phyloP scores from a whole-genome alignment of 1,140 invertebrate species.

The Plutomurus gul region DNA sequence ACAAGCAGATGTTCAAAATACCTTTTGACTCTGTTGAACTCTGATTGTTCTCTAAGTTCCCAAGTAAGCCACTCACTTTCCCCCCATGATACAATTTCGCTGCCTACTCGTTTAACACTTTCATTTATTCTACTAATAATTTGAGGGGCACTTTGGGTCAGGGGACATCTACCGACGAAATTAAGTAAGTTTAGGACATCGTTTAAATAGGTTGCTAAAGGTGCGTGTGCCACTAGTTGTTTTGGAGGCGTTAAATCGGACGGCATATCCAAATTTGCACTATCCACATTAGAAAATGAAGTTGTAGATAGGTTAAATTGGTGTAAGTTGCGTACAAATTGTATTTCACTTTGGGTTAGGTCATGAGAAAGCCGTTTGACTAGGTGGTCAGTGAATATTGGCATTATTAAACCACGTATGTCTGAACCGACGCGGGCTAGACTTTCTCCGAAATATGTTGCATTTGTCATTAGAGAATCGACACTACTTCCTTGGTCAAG shows the following conservation, averaged over 20 bases:
- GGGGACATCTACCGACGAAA: slow-evolving; percentile 48
- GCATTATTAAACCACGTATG: slow-evolving; percentile 46
- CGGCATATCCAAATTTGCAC: slow-evolving; percentile 44
- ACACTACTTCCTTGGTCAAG: slow-evolving; percentile 48
- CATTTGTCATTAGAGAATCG: slow-evolving; percentile 48
- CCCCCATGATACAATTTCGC: slow-evolving; percentile 51
- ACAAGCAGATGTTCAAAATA: slow-evolving; percentile 51
- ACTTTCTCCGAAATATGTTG: slow-evolving; percentile 53
- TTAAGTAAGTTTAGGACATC: slow-evolving; percentile 48
- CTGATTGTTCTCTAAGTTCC: slow-evolving; percentile 49
- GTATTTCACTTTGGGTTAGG: slow-evolving; percentile 48
- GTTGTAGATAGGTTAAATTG: slow-evolving; percentile 47
- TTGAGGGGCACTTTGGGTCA: slow-evolving; percentile 37
- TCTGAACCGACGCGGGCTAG: slow-evolving; percentile 52
- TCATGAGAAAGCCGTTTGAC: slow-evolving; percentile 41
- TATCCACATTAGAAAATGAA: slow-evolving; percentile 38
- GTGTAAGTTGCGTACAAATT: slow-evolving; percentile 48
- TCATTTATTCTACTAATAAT: slow-evolving; percentile 43
- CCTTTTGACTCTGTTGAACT: slow-evolving; percentile 50
- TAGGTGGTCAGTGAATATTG: slow-evolving; percentile 49
- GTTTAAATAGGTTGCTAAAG: slow-evolving; percentile 49
- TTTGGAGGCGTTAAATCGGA: slow-evolving; percentile 45
- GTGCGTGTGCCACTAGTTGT: slow-evolving; percentile 44
- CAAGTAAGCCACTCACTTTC: slow-evolving; percentile 50
- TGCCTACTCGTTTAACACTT: slow-evolving; percentile 46